Evolutionary conservation across 2,113 vertebrate genomes (phyloP).

Genomic region (Peromyscus polionotus): DNA sequence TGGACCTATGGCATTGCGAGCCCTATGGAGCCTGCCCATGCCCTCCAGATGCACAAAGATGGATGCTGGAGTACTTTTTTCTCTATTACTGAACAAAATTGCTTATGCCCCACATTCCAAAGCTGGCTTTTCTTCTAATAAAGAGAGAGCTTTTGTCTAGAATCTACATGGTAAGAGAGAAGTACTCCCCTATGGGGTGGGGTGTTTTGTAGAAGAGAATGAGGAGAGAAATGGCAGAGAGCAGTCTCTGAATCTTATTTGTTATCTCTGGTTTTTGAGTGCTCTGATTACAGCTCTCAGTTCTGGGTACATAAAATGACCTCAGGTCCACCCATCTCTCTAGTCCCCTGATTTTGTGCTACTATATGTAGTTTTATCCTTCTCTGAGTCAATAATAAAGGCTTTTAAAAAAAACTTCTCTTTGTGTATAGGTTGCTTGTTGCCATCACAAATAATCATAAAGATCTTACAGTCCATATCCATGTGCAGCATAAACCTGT

Average conservation of each 20-base stretch:
- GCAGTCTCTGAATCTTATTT: neutral
- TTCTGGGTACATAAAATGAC: neutral
- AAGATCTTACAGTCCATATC: neutral
- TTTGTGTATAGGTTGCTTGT: neutral
- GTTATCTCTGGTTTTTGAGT: neutral
- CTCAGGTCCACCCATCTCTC: neutral
- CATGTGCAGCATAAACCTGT: neutral
- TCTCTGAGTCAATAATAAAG: conserved; percentile 26
- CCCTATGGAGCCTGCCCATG: neutral
- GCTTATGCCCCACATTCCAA: neutral
- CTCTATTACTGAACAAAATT: neutral
- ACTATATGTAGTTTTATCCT: neutral
- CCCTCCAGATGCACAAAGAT: neutral
- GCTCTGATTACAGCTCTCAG: neutral
- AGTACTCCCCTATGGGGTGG: neutral
- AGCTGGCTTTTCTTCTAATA: neutral
- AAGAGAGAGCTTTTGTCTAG: neutral
- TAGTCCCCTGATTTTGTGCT: neutral
- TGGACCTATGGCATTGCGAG: neutral
- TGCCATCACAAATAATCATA: neutral
- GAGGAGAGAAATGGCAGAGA: neutral
- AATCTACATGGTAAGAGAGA: neutral
- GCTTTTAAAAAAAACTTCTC: neutral
- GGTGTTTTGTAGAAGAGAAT: neutral
- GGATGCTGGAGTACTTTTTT: neutral